Conservation (phyloP, 2,888 invertebrate species). For the Metellina segmentata region DNA sequence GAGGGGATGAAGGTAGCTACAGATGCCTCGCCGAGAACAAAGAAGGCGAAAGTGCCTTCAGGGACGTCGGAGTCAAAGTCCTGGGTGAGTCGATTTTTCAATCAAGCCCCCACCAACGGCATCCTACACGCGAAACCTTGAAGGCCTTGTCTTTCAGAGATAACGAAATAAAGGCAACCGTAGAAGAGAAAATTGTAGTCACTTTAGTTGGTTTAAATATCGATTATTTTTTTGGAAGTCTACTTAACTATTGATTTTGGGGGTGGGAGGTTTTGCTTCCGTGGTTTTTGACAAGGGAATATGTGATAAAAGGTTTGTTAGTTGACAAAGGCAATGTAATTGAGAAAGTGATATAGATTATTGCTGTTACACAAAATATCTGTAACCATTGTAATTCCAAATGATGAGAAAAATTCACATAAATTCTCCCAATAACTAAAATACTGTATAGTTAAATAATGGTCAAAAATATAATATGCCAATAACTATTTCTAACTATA, state of each 20-base stretch:
- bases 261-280: not conserved
- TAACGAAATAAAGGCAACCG: conserved; percentile 8
- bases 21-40: conserved; percentile 93
- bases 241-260: conserved; percentile 36
- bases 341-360: not conserved
- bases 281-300: not conserved
- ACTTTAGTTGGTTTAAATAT: conserved; percentile 25
- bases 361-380: no score
- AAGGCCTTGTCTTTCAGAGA: not conserved
- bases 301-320: not conserved
- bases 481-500: no score
- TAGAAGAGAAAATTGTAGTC: not conserved
- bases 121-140: not conserved
- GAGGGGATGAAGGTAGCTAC: conserved; percentile 93
- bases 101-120: conserved; percentile 35
- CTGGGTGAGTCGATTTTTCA: conserved; percentile 75
- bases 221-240: conserved; percentile 27
- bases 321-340: not conserved
- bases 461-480: no score
- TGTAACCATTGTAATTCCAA: no score
- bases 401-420: no score
- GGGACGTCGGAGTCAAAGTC: conserved; percentile 77
- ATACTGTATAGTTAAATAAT: no score
- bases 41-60: conserved; percentile 83
- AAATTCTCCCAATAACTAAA: no score